These are phyloP conservation scores for Dicaeum eximium DNA, from an alignment of 2,113 vertebrate species.

Conservation along the genomic window DNA sequence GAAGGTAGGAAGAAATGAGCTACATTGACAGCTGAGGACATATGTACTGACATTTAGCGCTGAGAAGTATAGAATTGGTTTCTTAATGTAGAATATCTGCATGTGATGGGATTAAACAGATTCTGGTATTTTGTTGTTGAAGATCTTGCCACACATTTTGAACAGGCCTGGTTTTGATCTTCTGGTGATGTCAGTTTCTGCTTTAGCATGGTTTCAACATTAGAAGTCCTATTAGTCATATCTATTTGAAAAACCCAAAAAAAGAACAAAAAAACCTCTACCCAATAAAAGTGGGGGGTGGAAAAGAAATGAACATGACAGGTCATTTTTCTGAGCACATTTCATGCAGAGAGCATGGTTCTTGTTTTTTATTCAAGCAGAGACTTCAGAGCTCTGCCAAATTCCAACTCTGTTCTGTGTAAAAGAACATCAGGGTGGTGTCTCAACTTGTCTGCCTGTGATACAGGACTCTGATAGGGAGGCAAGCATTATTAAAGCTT, in stretches of 20 bases:
- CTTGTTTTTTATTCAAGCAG: neutral
- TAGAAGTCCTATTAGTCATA: neutral
- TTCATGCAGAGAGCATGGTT: neutral
- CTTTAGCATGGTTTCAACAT: neutral
- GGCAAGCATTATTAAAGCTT: conserved; percentile 13
- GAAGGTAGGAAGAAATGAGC: neutral
- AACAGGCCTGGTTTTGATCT: neutral
- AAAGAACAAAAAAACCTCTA: neutral
- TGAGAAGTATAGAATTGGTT: neutral
- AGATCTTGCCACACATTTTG: neutral
- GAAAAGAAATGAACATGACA: neutral
- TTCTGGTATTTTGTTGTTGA: neutral
- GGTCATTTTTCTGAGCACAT: neutral
- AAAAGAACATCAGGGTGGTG: neutral
- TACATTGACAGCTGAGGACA: neutral
- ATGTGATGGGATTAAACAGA: neutral
- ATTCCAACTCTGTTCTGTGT: conserved; percentile 2
- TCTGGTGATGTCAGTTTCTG: neutral
- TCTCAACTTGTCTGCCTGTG: conserved; percentile 24
- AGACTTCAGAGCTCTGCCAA: neutral
- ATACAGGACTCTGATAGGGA: conserved; percentile 18
- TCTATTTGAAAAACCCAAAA: neutral
- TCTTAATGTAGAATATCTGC: neutral
- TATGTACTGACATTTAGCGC: neutral
- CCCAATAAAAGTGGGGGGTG: neutral